Evolutionary conservation across 2,888 invertebrate genomes (phyloP), one percentile per base, ranked within the genome.

Genomic region (Pachydiplax longipennis): DNA sequence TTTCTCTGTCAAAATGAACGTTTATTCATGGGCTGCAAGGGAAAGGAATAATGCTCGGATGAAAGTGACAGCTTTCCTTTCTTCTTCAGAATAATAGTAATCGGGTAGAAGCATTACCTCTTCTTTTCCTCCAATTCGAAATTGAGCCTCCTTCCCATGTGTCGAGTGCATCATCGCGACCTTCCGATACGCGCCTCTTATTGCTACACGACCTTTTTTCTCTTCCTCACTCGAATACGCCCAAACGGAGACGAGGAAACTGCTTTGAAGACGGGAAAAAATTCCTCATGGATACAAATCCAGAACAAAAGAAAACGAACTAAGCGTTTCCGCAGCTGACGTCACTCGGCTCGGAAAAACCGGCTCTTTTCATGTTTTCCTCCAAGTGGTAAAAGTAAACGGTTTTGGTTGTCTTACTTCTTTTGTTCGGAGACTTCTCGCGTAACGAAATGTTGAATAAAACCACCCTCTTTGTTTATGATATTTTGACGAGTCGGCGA

Each of bases 311-410:
- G 87, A 87, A 37, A 37, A 40, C 35, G 61, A 37, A 61, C 37
- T 87, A 87, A 58, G 61, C 87, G 87, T 87, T 87, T 87, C 87
- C 61, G 61, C 87, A 22, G 87, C n/a, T 87, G 87, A 87, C 87
- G 87, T 87, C 87, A 87, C 37, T 40, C 73, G 61, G 61, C 61
- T 12, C 37, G 87, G 35, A 22, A 31, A 31, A 61, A 37, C 13
- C 44, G 61, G 25, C 5, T 73, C 73, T 73, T 73, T 73, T 73
- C 73, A 31, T 73, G 73, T 73, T 31, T 65, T 65, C n/a, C 65
- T 22, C 65, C n/a, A 65, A 65, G 65, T 65, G 65, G 65, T 65
- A 65, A 65, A 65, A 65, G 65, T 65, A 65, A 65, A 65, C 65
- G 65, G 65, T 8, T 65, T 25, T 65, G 65, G 65, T n/a, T 65